Evolutionary conservation across 2,888 invertebrate species (phyloP).

Genomic region (Ecliptopera silaceata): DNA sequence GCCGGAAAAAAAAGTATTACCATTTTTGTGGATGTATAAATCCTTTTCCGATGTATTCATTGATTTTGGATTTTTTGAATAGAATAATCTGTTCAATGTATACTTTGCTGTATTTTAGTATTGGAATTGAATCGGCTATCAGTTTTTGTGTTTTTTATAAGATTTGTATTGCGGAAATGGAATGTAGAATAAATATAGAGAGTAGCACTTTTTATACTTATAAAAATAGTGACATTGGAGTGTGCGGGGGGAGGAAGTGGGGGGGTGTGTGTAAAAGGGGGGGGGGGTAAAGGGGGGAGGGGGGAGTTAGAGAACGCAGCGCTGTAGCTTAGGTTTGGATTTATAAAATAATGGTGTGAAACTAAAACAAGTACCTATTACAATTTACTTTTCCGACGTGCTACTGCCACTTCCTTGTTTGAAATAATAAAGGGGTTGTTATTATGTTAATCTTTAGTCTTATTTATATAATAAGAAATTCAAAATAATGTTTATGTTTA

Average conservation of each 20-base stretch:
- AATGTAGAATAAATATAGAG: constrained; percentile 39
- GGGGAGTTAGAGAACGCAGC: too few species aligned
- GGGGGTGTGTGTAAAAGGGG: too few species aligned
- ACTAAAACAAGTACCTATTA: constrained; percentile 31
- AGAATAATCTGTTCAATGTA: background rate
- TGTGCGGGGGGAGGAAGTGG: too few species aligned
- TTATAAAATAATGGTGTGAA: constrained; percentile 21
- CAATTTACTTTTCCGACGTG: constrained; percentile 25
- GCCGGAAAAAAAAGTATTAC: constrained; percentile 11
- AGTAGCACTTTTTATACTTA: constrained; percentile 58
- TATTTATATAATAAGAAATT: constrained; percentile 70
- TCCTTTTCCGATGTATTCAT: too few species aligned
- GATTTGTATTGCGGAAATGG: constrained; percentile 52
- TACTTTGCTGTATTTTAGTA: background rate
- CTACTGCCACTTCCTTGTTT: constrained; percentile 55
- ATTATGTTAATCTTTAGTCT: constrained; percentile 76
- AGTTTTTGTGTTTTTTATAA: constrained; percentile 46
- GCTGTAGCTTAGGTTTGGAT: constrained; percentile 17
- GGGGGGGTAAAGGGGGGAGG: too few species aligned
- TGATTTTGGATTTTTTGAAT: background rate
- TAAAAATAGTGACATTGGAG: constrained; percentile 46
- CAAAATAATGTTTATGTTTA: constrained; percentile 69
- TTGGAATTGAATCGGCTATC: constrained; percentile 22
- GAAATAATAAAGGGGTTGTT: constrained; percentile 71
- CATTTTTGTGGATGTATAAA: too few species aligned